These are phyloP conservation scores for Rhagophthalmus giganteus DNA, from an alignment of 2,888 invertebrate species.

Conservation along the genomic window DNA sequence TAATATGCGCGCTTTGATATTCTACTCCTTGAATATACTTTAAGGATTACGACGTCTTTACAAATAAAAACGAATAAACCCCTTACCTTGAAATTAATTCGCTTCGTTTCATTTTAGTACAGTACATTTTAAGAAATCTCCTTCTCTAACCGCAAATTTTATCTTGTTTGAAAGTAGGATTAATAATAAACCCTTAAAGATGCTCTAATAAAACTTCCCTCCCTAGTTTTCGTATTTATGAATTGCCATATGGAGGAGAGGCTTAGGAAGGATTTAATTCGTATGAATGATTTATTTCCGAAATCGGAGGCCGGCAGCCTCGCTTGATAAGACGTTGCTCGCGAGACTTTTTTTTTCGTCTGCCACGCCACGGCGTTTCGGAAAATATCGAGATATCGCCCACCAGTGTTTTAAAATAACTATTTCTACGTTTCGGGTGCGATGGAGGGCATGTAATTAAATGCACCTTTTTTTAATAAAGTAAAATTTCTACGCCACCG, in stretches of 20 bases:
- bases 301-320: not conserved
- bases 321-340: too few relatives aligned
- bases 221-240: not conserved
- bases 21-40: constrained; percentile 15
- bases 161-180: not conserved
- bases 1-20: constrained; percentile 26
- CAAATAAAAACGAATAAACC: constrained; percentile 6
- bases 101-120: constrained; percentile 2
- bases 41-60: constrained; percentile 13
- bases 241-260: too few relatives aligned
- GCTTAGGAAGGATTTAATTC: too few relatives aligned
- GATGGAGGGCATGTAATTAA: too few relatives aligned
- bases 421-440: too few relatives aligned
- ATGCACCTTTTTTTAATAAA: too few relatives aligned
- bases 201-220: not conserved
- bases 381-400: too few relatives aligned
- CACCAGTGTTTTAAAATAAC: too few relatives aligned
- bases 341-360: too few relatives aligned
- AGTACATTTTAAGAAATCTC: not conserved
- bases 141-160: not conserved
- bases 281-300: too few relatives aligned
- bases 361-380: too few relatives aligned
- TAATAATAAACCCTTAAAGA: not conserved
- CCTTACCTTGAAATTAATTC: constrained; percentile 6
- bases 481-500: too few relatives aligned